Base-by-base conservation (phyloP, 2,888 invertebrate genomes). In the Criorhina ranunculi region DNA sequence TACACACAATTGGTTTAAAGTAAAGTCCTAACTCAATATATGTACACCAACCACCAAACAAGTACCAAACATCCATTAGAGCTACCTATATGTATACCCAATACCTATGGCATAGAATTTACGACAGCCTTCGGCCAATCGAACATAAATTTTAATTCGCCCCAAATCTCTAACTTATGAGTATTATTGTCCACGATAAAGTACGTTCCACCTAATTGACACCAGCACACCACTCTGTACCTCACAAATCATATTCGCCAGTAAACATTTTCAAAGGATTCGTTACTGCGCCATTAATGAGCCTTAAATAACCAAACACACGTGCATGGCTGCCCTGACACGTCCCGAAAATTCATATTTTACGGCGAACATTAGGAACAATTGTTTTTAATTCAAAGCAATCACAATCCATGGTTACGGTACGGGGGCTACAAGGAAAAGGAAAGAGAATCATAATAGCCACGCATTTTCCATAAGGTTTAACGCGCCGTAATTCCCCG, bases 161-260 rank as follows among this genome's bases (percentile, higher is more conserved):
- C 31, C 37, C 31, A 46, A 37, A 64, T 72, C 55, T 5, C 15
- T 12, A 19, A 35, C 64, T 79, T 57, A 57, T 24, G 24, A 24
- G 2, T 24, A 24, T 53, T 49, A 33, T 19, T 35, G 70, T 44
- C 44, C 64, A 42, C 44, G 53, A 72, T 72, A 49, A 64, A 78
- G 15, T 17, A 31, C 53, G 35, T 55, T 62, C 44, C 35, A 19
- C 3, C 35, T 17, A 46, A 15, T 11, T n/a, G 55, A 62, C 37
- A 62, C 17, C 19, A 19, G 19, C 12, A 3, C 29, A 12, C 40
- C 46, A 33, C 64, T 78, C 40, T 72, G 66, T 49, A 42, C 29
- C 75, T 66, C 75, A 66, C 75, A 67, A 79, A 66, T 73, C 75
- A 67, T 53, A 35, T 44, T 29, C 17, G n/a, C 19, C 44, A 73